Conservation (phyloP, 2,113 vertebrate genomes). For the Limnothrissa miodon region DNA sequence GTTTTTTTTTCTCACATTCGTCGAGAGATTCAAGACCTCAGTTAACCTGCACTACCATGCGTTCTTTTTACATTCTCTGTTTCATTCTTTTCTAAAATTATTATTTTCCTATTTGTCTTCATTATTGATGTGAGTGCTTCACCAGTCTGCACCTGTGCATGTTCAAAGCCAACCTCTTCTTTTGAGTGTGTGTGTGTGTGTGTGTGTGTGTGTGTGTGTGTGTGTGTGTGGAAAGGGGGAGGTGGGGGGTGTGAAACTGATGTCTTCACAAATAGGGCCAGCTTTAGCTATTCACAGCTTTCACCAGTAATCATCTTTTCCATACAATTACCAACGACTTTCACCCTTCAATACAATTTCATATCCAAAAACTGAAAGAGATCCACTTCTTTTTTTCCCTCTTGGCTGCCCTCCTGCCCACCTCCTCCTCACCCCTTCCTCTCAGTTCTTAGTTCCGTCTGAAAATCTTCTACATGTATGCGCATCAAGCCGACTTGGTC, state of each 20-base stretch:
- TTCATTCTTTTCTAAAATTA: neutral
- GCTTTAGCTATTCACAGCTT: constrained; percentile 28
- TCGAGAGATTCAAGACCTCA: neutral
- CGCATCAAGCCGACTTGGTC: constrained; percentile 13
- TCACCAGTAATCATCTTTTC: neutral
- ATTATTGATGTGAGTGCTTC: neutral
- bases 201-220: no score
- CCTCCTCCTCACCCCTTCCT: neutral
- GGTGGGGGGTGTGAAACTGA: neutral
- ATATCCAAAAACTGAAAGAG: constrained; percentile 15
- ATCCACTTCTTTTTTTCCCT: neutral
- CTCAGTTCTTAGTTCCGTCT: neutral
- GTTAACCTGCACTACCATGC: neutral
- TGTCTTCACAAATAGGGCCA: constrained; percentile 38
- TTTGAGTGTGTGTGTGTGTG: no score
- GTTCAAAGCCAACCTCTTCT: constrained; percentile 4
- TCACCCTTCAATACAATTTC: constrained; percentile 48
- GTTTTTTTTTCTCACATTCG: no score
- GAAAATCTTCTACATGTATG: neutral
- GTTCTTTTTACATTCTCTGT: neutral
- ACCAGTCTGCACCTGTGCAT: neutral
- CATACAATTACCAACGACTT: neutral
- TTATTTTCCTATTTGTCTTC: neutral
- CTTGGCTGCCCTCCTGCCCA: no score
- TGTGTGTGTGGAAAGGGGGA: no score